Evolutionary conservation across 2,888 invertebrate genomes (phyloP), one percentile per base, ranked within the genome.

Genomic region (Plebejus anna): DNA sequence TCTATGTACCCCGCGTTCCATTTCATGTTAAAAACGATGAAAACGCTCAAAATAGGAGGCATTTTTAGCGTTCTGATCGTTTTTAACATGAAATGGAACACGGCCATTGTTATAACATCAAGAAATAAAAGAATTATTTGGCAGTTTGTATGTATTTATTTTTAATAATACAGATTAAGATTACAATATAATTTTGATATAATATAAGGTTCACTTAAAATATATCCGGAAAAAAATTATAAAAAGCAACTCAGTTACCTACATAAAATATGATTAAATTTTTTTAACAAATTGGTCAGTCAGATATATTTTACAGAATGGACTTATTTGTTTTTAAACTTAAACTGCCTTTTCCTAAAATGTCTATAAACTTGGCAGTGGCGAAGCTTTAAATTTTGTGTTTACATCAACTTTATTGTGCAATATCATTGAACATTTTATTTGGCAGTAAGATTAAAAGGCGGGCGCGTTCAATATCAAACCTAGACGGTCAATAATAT

Each of bases 61-160:
- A 22, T 22, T 22, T 22, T 22, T 22, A 22, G 22, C 22, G 22
- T 22, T 22, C 22, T 22, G 22, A 22, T 22, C 22, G 22, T 22
- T 22, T 22, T 22, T 22, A 22, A 22, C 22, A 22, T 22, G 22
- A 22, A 22, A 22, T n/a, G 22, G 22, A 22, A 22, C 22, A 22
- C 22, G 22, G 22, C 22, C 22, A 22, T 22, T 22, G 22, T 22
- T 22, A 22, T 22, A 22, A 32, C 47, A 11, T 11, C 9, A 9
- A 47, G 22, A 72, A 76, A 82, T 83, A 82, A 85, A 83, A 84
- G 77, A 78, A 80, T 77, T 61, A 84, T 88, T 87, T 32, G 91
- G 92, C 92, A 92, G 93, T 92, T 90, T 90, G 90, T 92, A 89
- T 89, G 22, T 22, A 22, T 90, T 89, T 87, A 89, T 87, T 91